phyloP scores from a whole-genome alignment of 2,888 invertebrate genomes.

The Agriopis marginaria region DNA sequence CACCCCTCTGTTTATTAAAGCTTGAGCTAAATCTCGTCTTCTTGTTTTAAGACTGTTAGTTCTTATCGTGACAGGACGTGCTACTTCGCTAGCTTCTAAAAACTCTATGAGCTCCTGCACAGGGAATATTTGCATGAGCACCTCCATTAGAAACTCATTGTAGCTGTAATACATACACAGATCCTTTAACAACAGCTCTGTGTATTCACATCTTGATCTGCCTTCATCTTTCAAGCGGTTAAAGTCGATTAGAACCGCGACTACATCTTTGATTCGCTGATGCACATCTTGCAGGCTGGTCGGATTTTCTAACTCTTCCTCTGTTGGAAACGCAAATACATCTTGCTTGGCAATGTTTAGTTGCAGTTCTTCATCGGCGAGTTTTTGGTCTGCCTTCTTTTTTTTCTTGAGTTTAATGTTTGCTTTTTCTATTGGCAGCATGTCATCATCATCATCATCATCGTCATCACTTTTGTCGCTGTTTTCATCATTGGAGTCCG shows the following conservation, averaged over 20 bases:
- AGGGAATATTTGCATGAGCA: constrained; percentile 95
- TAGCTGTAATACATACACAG: constrained; percentile 98
- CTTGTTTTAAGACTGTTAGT: constrained; percentile 98
- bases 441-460: constrained; percentile 87
- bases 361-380: constrained; percentile 93
- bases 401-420: constrained; percentile 92
- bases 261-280: constrained; percentile 95
- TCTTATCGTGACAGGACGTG: constrained; percentile 97
- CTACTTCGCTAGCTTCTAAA: constrained; percentile 98
- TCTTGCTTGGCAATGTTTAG: constrained; percentile 92
- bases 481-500: constrained; percentile 70
- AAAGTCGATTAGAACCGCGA: constrained; percentile 93
- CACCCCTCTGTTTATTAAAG: constrained; percentile 97
- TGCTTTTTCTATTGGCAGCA: constrained; percentile 95
- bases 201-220: constrained; percentile 93
- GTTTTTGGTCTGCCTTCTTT: constrained; percentile 88
- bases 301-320: constrained; percentile 90
- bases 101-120: constrained; percentile 95
- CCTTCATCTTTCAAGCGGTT: constrained; percentile 88
- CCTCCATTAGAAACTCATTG: constrained; percentile 97
- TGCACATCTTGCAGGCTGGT: constrained; percentile 93
- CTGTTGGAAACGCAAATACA: constrained; percentile 92
- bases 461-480: constrained; percentile 73
- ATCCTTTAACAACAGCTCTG: constrained; percentile 92
- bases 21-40: constrained; percentile 96